These are phyloP conservation scores for Siniperca chuatsi DNA, from an alignment of 2,113 vertebrate genomes.

Conservation along the genomic window DNA sequence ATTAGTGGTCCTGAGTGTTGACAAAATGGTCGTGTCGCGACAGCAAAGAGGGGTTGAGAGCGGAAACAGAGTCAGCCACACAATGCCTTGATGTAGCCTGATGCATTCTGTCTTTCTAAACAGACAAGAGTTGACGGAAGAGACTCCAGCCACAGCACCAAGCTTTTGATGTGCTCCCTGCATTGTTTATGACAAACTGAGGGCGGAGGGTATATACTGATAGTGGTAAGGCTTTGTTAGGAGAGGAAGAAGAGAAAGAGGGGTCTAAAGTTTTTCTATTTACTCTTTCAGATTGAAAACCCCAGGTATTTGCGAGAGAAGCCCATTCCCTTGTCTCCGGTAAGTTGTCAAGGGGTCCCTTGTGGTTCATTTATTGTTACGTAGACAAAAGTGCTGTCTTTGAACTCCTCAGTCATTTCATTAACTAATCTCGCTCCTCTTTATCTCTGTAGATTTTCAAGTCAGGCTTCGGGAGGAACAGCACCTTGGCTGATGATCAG, in stretches of 20 bases:
- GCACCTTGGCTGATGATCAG: constrained; percentile 77
- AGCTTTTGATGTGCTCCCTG: constrained; percentile 73
- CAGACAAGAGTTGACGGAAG: constrained; percentile 72
- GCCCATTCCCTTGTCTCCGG: constrained; percentile 87
- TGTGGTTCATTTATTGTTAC: constrained; percentile 13
- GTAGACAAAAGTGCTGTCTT: constrained; percentile 35
- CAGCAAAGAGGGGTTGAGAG: constrained; percentile 58
- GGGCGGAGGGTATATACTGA: constrained; percentile 58
- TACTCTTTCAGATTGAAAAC: constrained; percentile 92
- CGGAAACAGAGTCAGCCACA: constrained; percentile 73
- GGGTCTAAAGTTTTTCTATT: constrained; percentile 63
- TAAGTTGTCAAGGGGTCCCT: constrained; percentile 79
- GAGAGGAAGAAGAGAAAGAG: constrained; percentile 45
- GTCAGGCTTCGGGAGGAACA: constrained; percentile 80
- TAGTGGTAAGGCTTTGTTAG: constrained; percentile 56
- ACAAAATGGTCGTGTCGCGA: constrained; percentile 67
- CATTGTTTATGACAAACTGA: constrained; percentile 77
- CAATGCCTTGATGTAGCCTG: constrained; percentile 74
- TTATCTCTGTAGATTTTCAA: constrained; percentile 76
- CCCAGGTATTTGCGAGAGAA: constrained; percentile 93
- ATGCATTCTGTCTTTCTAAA: constrained; percentile 77
- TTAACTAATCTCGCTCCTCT: constrained; percentile 12
- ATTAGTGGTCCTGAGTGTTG: constrained; percentile 77
- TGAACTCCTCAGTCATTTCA: constrained; percentile 43
- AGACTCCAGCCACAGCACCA: constrained; percentile 59